Percentiles rank a stretch among this genome's conserved stretches.
These are phyloP conservation scores for Suncus etruscus DNA, from an alignment of 2,113 vertebrate genomes.

Conservation along the genomic window DNA sequence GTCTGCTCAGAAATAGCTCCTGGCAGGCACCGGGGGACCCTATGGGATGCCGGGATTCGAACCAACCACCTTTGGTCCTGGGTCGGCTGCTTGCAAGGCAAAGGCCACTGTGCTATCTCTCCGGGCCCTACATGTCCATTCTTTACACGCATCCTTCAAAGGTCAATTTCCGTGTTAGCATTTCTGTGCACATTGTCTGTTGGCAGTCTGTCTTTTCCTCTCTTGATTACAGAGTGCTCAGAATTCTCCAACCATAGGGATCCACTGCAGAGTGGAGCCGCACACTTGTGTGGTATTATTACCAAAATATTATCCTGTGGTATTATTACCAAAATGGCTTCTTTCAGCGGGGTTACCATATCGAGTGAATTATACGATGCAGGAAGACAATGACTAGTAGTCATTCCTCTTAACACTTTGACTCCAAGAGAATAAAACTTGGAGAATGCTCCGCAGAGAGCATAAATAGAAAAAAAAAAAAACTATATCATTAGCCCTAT, in stretches of 20 bases:
- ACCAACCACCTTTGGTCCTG: too few relatives aligned
- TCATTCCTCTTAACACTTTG: background rate
- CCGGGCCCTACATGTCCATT: too few relatives aligned
- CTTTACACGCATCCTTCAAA: too few relatives aligned
- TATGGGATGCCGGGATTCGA: too few relatives aligned
- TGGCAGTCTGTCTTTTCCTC: background rate
- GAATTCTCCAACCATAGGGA: background rate
- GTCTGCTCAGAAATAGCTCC: too few relatives aligned
- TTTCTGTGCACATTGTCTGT: background rate
- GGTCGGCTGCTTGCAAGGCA: too few relatives aligned
- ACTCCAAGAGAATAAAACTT: constrained; percentile 9
- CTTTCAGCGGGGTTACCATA: background rate
- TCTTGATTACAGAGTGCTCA: background rate
- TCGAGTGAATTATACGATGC: background rate
- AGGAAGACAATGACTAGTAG: background rate
- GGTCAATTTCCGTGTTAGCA: background rate
- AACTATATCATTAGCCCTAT: background rate
- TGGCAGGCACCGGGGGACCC: too few relatives aligned
- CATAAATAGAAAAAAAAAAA: constrained; percentile 11
- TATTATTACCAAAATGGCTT: background rate
- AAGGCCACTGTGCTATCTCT: too few relatives aligned
- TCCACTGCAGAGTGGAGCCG: background rate
- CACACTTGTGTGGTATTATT: background rate
- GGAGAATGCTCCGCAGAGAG: constrained; percentile 25
- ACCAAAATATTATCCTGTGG: background rate